Evolutionary conservation across 2,113 vertebrate species (phyloP), one percentile per base, ranked within the genome.

Genomic region (Anoura caudifer): DNA sequence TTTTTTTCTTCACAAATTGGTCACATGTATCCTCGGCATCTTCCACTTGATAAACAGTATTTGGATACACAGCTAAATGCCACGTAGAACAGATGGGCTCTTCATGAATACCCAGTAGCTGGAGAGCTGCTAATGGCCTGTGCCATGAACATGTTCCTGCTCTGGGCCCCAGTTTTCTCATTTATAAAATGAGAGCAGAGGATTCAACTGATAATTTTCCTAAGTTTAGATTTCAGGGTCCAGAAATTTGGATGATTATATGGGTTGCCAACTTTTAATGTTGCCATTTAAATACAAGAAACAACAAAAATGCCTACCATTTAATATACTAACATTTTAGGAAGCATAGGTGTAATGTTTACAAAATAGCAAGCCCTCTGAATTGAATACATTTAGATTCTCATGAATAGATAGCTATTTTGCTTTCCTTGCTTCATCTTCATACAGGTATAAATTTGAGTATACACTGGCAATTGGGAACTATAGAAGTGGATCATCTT

Each of bases 41-140:
- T 65, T 45, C 81, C 31, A 91, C 36, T 70, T 94, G 43, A 90
- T 95, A 88, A 87, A 94, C 90, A 77, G 38, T 83, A 85, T 22
- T 84, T 70, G 52, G 52, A 87, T 56, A 84, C 50, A 89, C 24
- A 93, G 28, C 26, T 38, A 90, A 91, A 90, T 85, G 67, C 17
- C 87, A 88, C 10, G 11, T 26, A 80, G 65, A 85, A 54, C 38
- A 85, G 45, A 86, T 24, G 33, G 52, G 67, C 61, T 54, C 63
- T 77, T 90, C 14, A 47, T 70, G 84, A 91, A 87, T 36, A 77
- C 28, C 0, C 85, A 92, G 77, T 41, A 84, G 67, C 70, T 52
- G 6, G 17, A 92, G 15, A 80, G 54, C 19, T 15, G 15, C 80
- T 81, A 67, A 75, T 73, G 59, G 85, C 59, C 17, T 45, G 45